Evolutionary conservation across 2,888 invertebrate species (phyloP).

Genomic region (Digitonthophagus gazella): DNA sequence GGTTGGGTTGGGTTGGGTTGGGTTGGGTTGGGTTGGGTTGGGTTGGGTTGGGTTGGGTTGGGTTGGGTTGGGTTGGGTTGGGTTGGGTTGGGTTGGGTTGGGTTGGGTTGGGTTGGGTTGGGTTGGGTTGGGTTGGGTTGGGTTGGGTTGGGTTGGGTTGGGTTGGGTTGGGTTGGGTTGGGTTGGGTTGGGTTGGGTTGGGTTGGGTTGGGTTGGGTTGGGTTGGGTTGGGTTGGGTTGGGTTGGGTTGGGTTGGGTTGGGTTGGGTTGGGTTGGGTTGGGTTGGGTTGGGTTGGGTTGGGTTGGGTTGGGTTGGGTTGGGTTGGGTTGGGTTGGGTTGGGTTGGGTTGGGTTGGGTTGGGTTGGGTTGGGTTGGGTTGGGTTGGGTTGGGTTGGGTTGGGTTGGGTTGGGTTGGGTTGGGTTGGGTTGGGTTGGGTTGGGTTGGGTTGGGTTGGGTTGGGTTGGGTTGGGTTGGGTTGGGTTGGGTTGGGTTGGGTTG

Average conservation of each 20-base stretch:
- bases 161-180: conserved; percentile 1
- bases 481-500: conserved; percentile 1
- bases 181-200: conserved; percentile 1
- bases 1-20: conserved; percentile 1
- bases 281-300: conserved; percentile 1
- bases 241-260: conserved; percentile 1
- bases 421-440: conserved; percentile 1
- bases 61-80: conserved; percentile 1
- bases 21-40: conserved; percentile 1
- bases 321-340: conserved; percentile 1
- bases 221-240: conserved; percentile 1
- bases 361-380: conserved; percentile 1
- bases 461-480: conserved; percentile 1
- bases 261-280: conserved; percentile 1
- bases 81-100: conserved; percentile 1
- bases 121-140: conserved; percentile 1
- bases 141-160: conserved; percentile 1
- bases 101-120: conserved; percentile 1
- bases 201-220: conserved; percentile 1
- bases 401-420: conserved; percentile 1
- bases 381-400: conserved; percentile 1
- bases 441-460: conserved; percentile 1
- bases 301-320: conserved; percentile 1
- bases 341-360: conserved; percentile 1
- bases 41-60: conserved; percentile 1